Conservation (phyloP, 2,888 invertebrate species). For the Pogonocherus hispidulus region DNA sequence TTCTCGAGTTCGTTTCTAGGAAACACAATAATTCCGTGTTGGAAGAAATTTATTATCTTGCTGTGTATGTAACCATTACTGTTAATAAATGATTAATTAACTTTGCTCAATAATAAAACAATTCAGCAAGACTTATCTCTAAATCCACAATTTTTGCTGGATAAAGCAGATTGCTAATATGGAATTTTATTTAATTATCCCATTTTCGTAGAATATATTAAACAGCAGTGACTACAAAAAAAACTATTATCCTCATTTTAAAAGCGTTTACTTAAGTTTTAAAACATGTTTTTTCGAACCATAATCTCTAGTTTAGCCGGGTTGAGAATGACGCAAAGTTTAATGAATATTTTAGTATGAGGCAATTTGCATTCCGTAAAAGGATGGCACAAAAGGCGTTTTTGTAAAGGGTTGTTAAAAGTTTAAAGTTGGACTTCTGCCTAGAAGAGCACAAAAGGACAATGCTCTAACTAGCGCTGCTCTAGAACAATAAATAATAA, state of each 20-base stretch:
- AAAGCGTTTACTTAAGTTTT: constrained; percentile 1
- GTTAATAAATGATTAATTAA: too few relatives aligned
- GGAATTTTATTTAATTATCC: too few relatives aligned
- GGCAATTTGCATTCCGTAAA: constrained; percentile 21
- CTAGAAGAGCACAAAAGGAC: constrained; percentile 15
- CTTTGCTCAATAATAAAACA: too few relatives aligned
- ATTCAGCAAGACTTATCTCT: too few relatives aligned
- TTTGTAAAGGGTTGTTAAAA: constrained; percentile 14
- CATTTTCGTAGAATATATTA: too few relatives aligned
- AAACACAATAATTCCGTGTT: too few relatives aligned
- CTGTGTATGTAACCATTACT: too few relatives aligned
- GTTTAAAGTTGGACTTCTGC: constrained; percentile 17
- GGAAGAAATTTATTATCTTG: too few relatives aligned
- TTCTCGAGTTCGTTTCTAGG: too few relatives aligned
- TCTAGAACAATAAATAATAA: constrained; percentile 13
- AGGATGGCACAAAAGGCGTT: constrained; percentile 25
- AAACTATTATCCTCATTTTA: constrained; percentile 1
- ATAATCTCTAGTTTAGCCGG: constrained; percentile 1
- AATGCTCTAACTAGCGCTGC: neutral
- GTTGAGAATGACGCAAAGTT: constrained; percentile 8
- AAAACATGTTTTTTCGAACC: constrained; percentile 5
- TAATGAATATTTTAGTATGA: constrained; percentile 25
- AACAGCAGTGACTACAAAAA: too few relatives aligned
- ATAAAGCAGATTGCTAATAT: too few relatives aligned
- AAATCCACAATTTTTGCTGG: too few relatives aligned